phyloP scores from a whole-genome alignment of 2,113 vertebrate species.

The Sclerurus mexicanus region DNA sequence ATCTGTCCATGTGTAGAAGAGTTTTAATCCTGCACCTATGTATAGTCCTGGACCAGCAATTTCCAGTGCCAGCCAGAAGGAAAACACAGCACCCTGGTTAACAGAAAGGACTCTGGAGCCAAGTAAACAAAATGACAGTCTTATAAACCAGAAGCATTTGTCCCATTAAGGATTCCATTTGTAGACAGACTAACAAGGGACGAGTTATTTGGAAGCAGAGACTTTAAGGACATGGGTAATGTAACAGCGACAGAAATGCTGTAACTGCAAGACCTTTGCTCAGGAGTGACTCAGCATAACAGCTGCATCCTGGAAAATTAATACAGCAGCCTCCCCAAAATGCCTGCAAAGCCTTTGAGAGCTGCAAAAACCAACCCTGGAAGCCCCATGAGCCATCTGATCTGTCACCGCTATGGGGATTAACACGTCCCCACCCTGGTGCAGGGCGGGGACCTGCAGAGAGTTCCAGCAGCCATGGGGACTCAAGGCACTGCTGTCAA shows the following conservation, averaged over 20 bases:
- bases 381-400: not conserved
- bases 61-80: not conserved
- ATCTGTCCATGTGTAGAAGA: not conserved
- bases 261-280: not conserved
- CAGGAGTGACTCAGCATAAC: conserved; percentile 6
- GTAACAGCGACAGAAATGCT: not conserved
- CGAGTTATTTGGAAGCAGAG: not conserved
- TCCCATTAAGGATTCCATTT: not conserved
- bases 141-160: not conserved
- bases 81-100: not conserved
- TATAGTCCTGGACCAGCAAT: not conserved
- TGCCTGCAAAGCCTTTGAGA: not conserved
- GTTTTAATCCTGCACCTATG: not conserved
- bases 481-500: not conserved
- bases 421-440: not conserved
- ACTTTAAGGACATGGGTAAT: not conserved
- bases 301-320: conserved; percentile 36
- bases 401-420: not conserved
- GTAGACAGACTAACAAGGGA: not conserved
- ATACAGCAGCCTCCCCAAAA: not conserved
- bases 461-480: fast-evolving
- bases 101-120: not conserved
- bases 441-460: fast-evolving
- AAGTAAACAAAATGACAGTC: not conserved
- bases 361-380: not conserved